Base-by-base conservation (phyloP, 2,113 vertebrate species). In the Parus major region DNA sequence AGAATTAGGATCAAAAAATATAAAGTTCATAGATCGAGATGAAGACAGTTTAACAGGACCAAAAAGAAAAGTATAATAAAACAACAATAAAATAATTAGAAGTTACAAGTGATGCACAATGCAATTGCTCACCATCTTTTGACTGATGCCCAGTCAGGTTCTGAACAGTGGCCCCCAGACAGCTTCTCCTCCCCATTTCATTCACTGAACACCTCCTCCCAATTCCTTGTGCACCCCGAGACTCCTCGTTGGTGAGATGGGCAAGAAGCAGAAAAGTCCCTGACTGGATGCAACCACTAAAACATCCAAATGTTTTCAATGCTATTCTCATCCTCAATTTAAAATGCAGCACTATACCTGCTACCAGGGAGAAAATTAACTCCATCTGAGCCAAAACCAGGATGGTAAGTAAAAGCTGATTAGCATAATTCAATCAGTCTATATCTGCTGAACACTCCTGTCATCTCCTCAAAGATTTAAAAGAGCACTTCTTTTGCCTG, bases 241-340 rank as follows among this genome's bases (percentile, higher is more conserved):
- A 12, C 18, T 33, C 31, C 31, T 64, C 0, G 0, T 6, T 39
- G 23, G 4, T 36, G 18, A 31, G 22, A 8, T 49, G 55, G 15
- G 2, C 49, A 22, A 77, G 35, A 16, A 63, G 47, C 7, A 44
- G 56, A 33, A 20, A 63, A 50, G 19, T n/a, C 31, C 9, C 36
- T 77, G 49, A 20, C 23, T 50, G 49, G 64, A 29, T 14, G 10
- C 8, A 42, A 33, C 22, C 12, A 56, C 18, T 63, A 56, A 70
- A 83, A 49, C 9, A 24, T 36, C 10, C 19, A 50, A 20, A 19
- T 33, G 21, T 42, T 77, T 31, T 50, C 49, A 44, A 24, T 6
- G 7, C 10, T 28, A 11, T 44, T 77, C 18, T 77, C 56, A 44
- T 36, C 15, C 23, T 78, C 18, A 83, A 50, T 77, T 70, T 41